These are phyloP conservation scores for Drosophila serrata DNA, from an alignment of 1,140 invertebrate genomes.

Conservation along the genomic window DNA sequence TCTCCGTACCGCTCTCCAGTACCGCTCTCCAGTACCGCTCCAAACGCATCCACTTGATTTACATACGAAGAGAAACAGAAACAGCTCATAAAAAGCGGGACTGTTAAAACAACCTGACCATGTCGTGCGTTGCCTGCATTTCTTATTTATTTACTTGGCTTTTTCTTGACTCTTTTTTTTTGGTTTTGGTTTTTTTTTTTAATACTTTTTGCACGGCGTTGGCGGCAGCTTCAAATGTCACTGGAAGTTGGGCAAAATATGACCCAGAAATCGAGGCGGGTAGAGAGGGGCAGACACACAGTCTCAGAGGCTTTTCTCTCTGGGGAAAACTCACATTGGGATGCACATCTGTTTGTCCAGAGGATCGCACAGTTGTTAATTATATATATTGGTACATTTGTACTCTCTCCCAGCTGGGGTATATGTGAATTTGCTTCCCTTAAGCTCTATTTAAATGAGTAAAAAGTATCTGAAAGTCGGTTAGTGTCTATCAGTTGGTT, in stretches of 20 bases:
- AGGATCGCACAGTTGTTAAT: conserved; percentile 58
- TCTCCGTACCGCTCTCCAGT: neutral
- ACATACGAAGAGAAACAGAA: conserved; percentile 51
- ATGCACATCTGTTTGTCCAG: conserved; percentile 13
- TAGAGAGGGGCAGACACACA: too few species aligned
- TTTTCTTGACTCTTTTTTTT: neutral
- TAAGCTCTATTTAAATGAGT: neutral
- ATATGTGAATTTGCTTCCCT: neutral
- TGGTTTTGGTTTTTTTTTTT: too few species aligned
- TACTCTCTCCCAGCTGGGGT: neutral
- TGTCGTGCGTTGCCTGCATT: conserved; percentile 63
- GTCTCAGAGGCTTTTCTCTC: conserved; percentile 46
- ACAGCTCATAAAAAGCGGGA: conserved; percentile 62
- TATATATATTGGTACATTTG: conserved; percentile 16
- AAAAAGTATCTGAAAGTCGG: conserved; percentile 3
- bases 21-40: neutral
- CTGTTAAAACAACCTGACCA: conserved; percentile 77
- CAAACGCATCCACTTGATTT: conserved; percentile 71
- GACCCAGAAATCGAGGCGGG: conserved; percentile 66
- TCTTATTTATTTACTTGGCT: conserved; percentile 31
- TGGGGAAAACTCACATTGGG: conserved; percentile 47
- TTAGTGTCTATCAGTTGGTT: neutral
- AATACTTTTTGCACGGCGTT: conserved; percentile 25
- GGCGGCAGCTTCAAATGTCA: conserved; percentile 77
- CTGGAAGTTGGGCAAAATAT: conserved; percentile 73